Conservation (phyloP, 2,113 vertebrate genomes). For the Gracilinanus agilis region DNA sequence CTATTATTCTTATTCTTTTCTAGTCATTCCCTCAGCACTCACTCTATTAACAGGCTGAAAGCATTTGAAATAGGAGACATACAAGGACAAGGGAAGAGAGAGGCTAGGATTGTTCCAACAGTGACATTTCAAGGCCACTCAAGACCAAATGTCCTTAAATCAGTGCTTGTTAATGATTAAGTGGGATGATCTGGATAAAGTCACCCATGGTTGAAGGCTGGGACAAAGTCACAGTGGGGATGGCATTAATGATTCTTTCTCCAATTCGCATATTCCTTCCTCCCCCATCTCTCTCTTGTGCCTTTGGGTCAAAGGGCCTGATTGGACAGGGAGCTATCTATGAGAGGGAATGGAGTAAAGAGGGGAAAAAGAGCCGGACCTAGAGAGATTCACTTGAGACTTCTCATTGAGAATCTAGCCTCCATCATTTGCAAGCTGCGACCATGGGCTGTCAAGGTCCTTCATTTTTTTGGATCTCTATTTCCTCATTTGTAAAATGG, state of each 20-base stretch:
- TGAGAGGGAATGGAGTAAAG: not conserved
- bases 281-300: not conserved
- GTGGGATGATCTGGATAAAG: conserved; percentile 1
- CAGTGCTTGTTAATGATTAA: not conserved
- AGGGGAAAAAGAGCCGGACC: not conserved
- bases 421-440: not conserved
- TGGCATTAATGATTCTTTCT: not conserved
- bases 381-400: not conserved
- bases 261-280: not conserved
- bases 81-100: not conserved
- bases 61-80: not conserved
- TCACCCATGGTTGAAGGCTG: not conserved
- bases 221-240: rapidly evolving
- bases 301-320: not conserved
- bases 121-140: not conserved
- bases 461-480: not conserved
- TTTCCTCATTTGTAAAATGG: not conserved
- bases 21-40: not conserved
- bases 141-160: conserved; percentile 2
- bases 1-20: not conserved
- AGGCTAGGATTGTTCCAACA: not conserved
- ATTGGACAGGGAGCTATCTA: not conserved
- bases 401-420: not conserved
- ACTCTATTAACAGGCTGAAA: not conserved
- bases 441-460: not conserved